Percentiles rank a stretch among this genome's conserved stretches.
Conservation (phyloP, 2,113 vertebrate genomes). For the Python bivittatus region DNA sequence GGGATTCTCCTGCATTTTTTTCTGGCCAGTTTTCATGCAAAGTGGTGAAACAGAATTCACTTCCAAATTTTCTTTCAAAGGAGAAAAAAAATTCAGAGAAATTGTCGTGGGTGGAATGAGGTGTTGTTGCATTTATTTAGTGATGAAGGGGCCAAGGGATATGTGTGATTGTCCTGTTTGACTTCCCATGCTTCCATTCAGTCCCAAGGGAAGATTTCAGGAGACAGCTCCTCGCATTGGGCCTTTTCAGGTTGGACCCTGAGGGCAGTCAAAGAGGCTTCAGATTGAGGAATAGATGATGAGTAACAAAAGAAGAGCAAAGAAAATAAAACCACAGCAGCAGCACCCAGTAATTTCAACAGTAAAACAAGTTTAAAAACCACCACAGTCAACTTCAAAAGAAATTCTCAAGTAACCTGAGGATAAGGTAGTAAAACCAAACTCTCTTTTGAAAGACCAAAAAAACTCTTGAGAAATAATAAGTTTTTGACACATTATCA, state of each 20-base stretch:
- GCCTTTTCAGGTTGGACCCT: not conserved
- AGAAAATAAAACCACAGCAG: not conserved
- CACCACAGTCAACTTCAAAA: not conserved
- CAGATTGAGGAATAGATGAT: not conserved
- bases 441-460: not conserved
- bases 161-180: not conserved
- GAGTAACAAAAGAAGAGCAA: not conserved
- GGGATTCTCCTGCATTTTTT: not conserved
- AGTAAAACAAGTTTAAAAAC: not conserved
- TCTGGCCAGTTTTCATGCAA: not conserved
- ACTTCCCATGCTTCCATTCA: not conserved
- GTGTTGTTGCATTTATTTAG: not conserved
- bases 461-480: not conserved
- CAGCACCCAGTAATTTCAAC: not conserved
- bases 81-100: not conserved
- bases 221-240: not conserved
- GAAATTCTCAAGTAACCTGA: not conserved
- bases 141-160: not conserved
- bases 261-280: not conserved
- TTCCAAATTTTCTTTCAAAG: not conserved
- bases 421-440: not conserved
- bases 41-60: not conserved
- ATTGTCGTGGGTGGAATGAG: not conserved
- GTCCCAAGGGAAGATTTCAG: not conserved
- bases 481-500: not conserved